Evolutionary conservation across 2,888 invertebrate genomes (phyloP), one percentile per base, ranked within the genome.

Genomic region (Mactromeris polynyma): DNA sequence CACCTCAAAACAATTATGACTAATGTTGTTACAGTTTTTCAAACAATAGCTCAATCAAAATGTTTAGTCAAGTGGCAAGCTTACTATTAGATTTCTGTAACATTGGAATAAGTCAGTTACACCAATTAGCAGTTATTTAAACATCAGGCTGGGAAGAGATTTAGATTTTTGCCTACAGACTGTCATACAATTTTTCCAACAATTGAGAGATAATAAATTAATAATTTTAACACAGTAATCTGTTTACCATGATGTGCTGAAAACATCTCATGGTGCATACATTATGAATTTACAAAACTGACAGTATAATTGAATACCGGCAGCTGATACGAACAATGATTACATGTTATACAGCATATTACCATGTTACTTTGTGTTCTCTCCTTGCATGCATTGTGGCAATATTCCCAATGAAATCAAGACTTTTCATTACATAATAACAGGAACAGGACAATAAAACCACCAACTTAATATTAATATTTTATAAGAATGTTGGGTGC

Each of bases 381-480:
- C 73, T 36, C 19, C 33, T 73, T 36, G 36, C 73, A 73, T 73
- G 73, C 36, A 33, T 1, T 36, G 73, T 73, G 19, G 73, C 73
- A 36, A 33, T 73, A 36, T 73, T 73, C 33, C 73, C 26, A 36
- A 73, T 73, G 73, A 73, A 73, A 73, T 73, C 73, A 33, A 73
- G 36, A 36, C 36, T 73, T 73, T 73, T 73, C 36, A 33, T 73
- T 73, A 73, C 26, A 73, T 36, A 36, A 73, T 19, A 17, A 73
- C 73, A 17, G 0, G 14, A 73, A 36, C 4, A 73, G 6, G 19
- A 73, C 73, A 36, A 73, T 73, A 73, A 73, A 73, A 73, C 33
- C 31, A 73, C 31, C 73, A 11, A 33, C 26, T 73, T 73, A 19
- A 73, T 36, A 14, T 73, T 33, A 73, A 73, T 73, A 73, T 73